phyloP scores from a whole-genome alignment of 2,888 invertebrate species.

The Tenthredo mesomela region DNA sequence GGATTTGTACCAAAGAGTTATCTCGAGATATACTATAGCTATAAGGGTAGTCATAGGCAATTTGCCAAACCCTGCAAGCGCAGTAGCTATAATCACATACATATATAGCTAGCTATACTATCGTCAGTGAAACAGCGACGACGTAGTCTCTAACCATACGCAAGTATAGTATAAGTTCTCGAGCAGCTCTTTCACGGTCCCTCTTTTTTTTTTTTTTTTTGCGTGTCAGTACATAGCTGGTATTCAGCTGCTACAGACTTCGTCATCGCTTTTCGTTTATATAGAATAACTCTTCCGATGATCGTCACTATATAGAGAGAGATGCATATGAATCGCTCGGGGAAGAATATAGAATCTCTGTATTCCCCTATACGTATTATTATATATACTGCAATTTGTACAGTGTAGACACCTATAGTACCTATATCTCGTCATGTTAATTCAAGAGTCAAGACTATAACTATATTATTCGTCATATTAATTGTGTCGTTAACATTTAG shows the following conservation, averaged over 20 bases:
- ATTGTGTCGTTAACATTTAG: slow-evolving; percentile 17
- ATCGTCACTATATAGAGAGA: background rate
- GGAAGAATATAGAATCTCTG: background rate
- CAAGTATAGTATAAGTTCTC: background rate
- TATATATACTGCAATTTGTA: background rate
- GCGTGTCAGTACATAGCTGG: no score
- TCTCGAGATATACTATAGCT: background rate
- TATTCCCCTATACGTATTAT: background rate
- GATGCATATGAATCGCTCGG: background rate
- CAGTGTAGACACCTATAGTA: no score
- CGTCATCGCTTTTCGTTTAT: slow-evolving; percentile 7
- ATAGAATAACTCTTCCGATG: background rate
- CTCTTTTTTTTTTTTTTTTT: background rate
- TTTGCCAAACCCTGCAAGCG: background rate
- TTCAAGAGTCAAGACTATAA: background rate
- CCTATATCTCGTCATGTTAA: background rate
- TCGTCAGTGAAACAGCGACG: background rate
- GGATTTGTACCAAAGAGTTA: slow-evolving; percentile 19
- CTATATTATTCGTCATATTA: no score
- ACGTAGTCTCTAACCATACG: background rate
- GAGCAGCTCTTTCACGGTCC: background rate
- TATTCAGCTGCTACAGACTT: background rate
- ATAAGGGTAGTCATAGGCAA: background rate
- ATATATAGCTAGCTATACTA: background rate
- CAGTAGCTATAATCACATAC: slow-evolving; percentile 16